Base-by-base conservation (phyloP, 2,113 vertebrate species). In the Glareola pratincola region DNA sequence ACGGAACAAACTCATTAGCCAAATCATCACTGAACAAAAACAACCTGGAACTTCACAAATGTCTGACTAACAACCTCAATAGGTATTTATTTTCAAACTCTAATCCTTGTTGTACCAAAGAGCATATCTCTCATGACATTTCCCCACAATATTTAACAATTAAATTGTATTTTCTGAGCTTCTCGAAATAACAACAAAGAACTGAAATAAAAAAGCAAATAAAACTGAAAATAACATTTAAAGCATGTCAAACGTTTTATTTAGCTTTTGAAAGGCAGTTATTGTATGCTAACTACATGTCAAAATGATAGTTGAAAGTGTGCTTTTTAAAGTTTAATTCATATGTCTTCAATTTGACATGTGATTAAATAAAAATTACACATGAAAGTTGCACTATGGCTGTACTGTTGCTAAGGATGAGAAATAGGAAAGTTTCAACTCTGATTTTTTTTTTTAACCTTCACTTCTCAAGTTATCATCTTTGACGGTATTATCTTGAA, bases 231-330 rank as follows among this genome's bases (percentile, higher is more conserved):
- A 90, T 92, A 98, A 94, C 92, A 97, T 80, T 97, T 98, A 94
- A 97, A 96, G 82, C 73, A 83, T 48, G 89, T 92, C 88, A 93
- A 95, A 96, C 78, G 95, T 96, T 97, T 95, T 95, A 98, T 96
- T 96, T 95, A 27, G 75, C 81, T 96, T 96, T 96, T 96, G 94
- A 98, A 96, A 97, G 93, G 90, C 91, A 93, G 92, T 94, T 98
- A 97, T 97, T 97, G 80, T 83, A 95, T 97, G 94, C 91, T 97
- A 97, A 89, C 90, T 89, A 97, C 92, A 90, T 88, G 90, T 94
- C 90, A 97, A 89, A 97, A 94, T 95, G 90, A 92, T 88, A 89
- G 69, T 93, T 97, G 93, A 96, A 97, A 95, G 74, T 45, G 92
- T 50, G 93, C 72, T 86, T 94, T 96, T 98, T 86, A 97, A 97